Evolutionary conservation across 1,140 invertebrate genomes (phyloP), one percentile per base, ranked within the genome.

Genomic region (Meloidogyne floridensis): DNA sequence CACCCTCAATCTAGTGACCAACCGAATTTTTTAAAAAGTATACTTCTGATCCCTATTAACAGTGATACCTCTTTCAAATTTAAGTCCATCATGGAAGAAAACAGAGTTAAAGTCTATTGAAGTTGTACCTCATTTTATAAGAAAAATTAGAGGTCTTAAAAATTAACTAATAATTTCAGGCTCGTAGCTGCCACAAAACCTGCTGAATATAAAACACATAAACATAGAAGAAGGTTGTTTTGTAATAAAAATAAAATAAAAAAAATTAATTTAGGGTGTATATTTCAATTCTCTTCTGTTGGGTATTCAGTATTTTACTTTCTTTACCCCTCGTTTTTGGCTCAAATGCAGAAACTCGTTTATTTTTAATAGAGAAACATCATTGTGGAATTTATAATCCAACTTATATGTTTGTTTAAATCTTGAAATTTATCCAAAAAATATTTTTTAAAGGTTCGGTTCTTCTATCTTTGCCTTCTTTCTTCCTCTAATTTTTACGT

Each of bases 181-280:
- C 75, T 90, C 15, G 87, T 90, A 0, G 88, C 88, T 11, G 88
- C 89, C 2, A 90, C 89, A 32, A 89, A 89, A 73, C 88, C 89
- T n/a, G 87, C 88, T 11, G 88, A 89, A 73, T 89, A 89, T 81
- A 89, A 89, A 82, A 90, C 88, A 51, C 71, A 82, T n/a, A 89
- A 90, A 81, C 88, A 89, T 72, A 69, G 82, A 79, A 80, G 74
- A 82, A 80, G 88, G 65, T 78, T 18, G 10, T 18, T 56, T n/a
- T 65, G 4, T 77, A 71, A 42, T 20, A 18, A 71, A 6, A 47
- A 47, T 47, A 47, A 47, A 47, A 47, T 47, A 6, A 6, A 47
- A 73, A 13, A 42, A 75, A 51, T n/a, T 74, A 18, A 51, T 74
- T 20, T 20, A 79, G 77, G 54, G 89, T 90, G 2, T 89, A 89